A percentile compares a stretch with the other conserved stretches of the same genome.
Conservation (phyloP, 2,113 vertebrate genomes). For the Triplophysa dalaica region DNA sequence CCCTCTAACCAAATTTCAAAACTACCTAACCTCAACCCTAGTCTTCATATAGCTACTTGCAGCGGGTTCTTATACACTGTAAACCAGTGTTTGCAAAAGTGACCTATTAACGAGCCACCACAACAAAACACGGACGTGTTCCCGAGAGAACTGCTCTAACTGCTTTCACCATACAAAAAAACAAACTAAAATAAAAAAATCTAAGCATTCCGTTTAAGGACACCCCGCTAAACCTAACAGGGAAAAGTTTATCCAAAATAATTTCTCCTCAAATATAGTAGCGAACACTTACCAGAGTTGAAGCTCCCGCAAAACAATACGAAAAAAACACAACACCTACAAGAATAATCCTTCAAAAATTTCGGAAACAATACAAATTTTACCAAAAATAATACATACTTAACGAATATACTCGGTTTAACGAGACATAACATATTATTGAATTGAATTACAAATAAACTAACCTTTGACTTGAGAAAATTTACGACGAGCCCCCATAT, state of each 20-base stretch:
- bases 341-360: no score
- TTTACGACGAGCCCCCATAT: no score
- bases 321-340: no score
- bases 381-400: no score
- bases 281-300: not conserved
- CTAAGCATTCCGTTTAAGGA: not conserved
- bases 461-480: no score
- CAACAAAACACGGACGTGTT: not conserved
- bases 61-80: not conserved
- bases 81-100: not conserved
- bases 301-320: no score
- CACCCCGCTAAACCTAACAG: not conserved
- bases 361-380: no score
- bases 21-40: not conserved
- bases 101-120: not conserved
- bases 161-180: not conserved
- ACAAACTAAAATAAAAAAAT: not conserved
- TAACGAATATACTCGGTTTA: no score
- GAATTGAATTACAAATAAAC: no score
- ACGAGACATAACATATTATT: no score
- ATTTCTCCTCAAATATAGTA: not conserved
- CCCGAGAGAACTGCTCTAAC: not conserved
- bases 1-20: not conserved
- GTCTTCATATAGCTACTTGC: not conserved
- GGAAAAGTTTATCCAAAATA: not conserved